phyloP scores from a whole-genome alignment of 2,888 invertebrate species.

The Ceramica pisi region DNA sequence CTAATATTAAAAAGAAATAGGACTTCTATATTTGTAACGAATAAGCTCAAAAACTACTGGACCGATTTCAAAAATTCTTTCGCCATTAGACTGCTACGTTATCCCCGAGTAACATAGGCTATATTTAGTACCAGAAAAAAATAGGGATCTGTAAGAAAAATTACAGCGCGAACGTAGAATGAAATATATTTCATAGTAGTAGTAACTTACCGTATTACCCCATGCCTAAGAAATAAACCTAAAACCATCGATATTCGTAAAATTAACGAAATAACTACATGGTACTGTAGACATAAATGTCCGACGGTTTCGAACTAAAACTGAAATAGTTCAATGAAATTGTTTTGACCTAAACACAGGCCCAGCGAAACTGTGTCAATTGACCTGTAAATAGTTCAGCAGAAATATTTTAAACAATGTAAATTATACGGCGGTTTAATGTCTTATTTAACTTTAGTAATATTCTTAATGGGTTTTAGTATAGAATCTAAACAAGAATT shows the following conservation, averaged over 20 bases:
- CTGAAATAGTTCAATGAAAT: slow-evolving; percentile 29
- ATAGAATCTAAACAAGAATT: background rate
- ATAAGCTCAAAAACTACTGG: too few species aligned
- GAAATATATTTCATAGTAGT: too few species aligned
- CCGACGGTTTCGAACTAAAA: slow-evolving; percentile 9
- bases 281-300: background rate
- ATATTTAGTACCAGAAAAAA: too few species aligned
- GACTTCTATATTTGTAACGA: too few species aligned
- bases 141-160: too few species aligned
- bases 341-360: slow-evolving; percentile 34
- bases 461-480: background rate
- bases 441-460: slow-evolving; percentile 25
- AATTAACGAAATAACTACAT: slow-evolving; percentile 3
- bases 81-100: too few species aligned
- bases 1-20: too few species aligned
- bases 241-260: background rate
- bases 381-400: slow-evolving; percentile 43
- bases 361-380: slow-evolving; percentile 53
- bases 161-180: too few species aligned
- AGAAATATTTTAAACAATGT: slow-evolving; percentile 28
- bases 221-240: background rate
- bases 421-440: slow-evolving; percentile 15
- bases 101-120: too few species aligned
- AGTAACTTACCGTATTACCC: too few species aligned
- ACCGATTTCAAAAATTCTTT: too few species aligned